Percentiles rank a stretch among this genome's conserved stretches.
Conservation (phyloP, 2,797 vertebrate genomes). For the Cirrhinus mrigala region DNA sequence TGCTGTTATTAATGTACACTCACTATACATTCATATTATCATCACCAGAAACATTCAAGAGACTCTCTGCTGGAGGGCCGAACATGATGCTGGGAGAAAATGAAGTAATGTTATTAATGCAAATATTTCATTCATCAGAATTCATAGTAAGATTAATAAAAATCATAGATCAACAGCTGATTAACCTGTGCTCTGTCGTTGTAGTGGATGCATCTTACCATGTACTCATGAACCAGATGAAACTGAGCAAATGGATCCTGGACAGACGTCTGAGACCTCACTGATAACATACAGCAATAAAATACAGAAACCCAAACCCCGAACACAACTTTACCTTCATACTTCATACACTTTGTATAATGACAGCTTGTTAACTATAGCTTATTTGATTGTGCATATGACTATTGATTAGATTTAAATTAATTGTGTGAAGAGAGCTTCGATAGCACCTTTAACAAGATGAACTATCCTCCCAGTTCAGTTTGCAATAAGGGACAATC, state of each 20-base stretch:
- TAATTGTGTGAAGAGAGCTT: background rate
- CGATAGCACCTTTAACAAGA: background rate
- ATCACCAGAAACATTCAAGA: conserved; percentile 72
- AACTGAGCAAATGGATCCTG: background rate
- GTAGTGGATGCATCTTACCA: conserved; percentile 78
- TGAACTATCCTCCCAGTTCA: background rate
- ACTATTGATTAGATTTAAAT: background rate
- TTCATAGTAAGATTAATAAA: background rate
- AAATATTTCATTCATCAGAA: background rate
- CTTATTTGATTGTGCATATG: background rate
- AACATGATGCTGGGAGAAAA: conserved; percentile 44
- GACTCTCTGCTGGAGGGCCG: conserved; percentile 59
- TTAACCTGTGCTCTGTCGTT: conserved; percentile 51
- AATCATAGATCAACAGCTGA: background rate
- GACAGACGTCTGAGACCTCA: background rate
- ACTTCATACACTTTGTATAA: background rate
- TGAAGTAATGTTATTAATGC: conserved; percentile 35
- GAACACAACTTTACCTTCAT: background rate
- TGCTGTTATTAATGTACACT: background rate
- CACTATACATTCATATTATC: conserved; percentile 14
- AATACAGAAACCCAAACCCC: background rate
- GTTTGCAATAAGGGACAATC: background rate
- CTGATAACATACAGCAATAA: background rate
- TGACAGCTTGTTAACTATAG: background rate
- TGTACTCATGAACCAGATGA: conserved; percentile 72